Base-by-base conservation (phyloP, 1,140 invertebrate genomes). In the Venustaconcha ellipsiformis region DNA sequence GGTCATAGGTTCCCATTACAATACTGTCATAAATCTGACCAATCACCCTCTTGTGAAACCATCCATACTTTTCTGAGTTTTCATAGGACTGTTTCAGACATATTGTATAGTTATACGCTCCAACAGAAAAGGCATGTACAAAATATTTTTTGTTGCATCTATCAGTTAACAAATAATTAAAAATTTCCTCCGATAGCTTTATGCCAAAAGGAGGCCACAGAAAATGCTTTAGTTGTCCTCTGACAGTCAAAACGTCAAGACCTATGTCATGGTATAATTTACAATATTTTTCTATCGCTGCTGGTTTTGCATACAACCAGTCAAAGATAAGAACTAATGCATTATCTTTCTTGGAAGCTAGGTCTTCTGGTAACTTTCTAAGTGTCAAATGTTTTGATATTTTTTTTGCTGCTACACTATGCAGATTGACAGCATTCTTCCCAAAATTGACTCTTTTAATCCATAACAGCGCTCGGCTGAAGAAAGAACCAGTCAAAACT, bases 21-120 rank as follows among this genome's bases (percentile, higher is more conserved):
- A 83, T 74, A 26, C 82, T 83, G 69, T 83, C 82, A 80, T 80
- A 83, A 15, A 83, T 70, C 63, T 82, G 80, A 64, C 78, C 80
- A 20, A 74, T 68, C 12, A 83, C 73, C 14, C 63, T 77, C 0
- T 78, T 60, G 55, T 75, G 30, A 62, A 82, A 83, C 17, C 58
- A 37, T 62, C 73, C 74, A 66, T 65, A 74, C n/a, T 70, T 26
- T 14, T 70, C 57, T 14, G 62, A 26, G 20, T 76, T 62, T 30
- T 62, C 48, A 1, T 20, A 20, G 2, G 77, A 37, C 26, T 67
- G 20, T 18, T 67, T 72, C 60, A 76, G 20, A 57, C 71, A 76
- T 15, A 80, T 77, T 18, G 76, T 78, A 70, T 80, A 82, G 58
- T 79, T 79, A 70, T 80, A 83, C 8, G 80, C 82, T 15, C 82